phyloP scores from a whole-genome alignment of 2,113 vertebrate genomes.

The Trogon surrucura region DNA sequence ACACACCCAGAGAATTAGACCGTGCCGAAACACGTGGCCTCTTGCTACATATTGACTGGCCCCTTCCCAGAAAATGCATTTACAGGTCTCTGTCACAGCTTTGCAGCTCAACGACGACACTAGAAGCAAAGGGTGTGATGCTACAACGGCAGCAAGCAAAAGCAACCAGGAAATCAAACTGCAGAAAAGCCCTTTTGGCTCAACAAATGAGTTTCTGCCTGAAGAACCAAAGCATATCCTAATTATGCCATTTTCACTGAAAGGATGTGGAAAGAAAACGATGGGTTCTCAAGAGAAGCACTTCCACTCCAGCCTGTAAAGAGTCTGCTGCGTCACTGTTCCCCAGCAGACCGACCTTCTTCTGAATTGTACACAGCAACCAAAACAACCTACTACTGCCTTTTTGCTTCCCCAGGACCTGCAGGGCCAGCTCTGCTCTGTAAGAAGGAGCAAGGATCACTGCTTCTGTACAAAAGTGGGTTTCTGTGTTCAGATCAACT shows the following conservation, averaged over 20 bases:
- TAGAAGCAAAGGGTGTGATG: not conserved
- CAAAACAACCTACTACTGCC: not conserved
- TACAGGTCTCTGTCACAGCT: not conserved
- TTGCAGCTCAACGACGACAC: fast-evolving
- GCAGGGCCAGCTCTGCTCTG: not conserved
- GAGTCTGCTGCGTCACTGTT: not conserved
- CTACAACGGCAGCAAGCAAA: not conserved
- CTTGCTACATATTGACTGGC: not conserved
- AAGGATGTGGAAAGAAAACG: not conserved
- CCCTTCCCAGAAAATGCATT: not conserved
- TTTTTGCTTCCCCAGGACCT: not conserved
- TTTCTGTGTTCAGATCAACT: not conserved
- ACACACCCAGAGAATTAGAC: not conserved
- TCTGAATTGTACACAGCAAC: not conserved
- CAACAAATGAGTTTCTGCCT: not conserved
- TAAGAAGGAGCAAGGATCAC: not conserved
- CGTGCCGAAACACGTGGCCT: not conserved
- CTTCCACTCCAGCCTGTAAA: not conserved
- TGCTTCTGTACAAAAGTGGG: not conserved
- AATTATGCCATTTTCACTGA: not conserved
- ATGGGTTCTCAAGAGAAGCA: not conserved
- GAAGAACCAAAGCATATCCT: not conserved
- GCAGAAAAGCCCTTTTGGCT: not conserved
- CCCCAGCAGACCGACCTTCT: not conserved
- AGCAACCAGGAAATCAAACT: not conserved